Conservation (phyloP, 1,140 invertebrate species). For the Ylistrum balloti region DNA sequence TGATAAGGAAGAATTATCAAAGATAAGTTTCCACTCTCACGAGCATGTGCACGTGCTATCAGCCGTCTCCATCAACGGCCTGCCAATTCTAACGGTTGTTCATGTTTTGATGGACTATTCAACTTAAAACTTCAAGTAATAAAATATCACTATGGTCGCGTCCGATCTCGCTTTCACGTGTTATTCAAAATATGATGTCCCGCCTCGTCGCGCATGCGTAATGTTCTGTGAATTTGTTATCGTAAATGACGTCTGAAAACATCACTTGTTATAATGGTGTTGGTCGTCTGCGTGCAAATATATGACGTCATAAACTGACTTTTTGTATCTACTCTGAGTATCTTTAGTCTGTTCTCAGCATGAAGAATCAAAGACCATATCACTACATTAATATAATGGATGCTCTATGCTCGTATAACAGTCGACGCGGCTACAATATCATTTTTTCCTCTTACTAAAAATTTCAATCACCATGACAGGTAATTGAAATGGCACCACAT, state of each 20-base stretch:
- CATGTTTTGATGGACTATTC: slow-evolving; percentile 34
- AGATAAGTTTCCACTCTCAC: slow-evolving; percentile 27
- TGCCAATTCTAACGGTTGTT: slow-evolving; percentile 38
- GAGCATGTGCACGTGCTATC: neutral
- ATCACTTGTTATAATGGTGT: neutral
- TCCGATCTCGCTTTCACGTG: slow-evolving; percentile 6
- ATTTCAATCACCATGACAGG: neutral
- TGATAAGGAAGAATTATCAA: slow-evolving; percentile 39
- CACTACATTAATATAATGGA: neutral
- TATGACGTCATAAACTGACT: neutral
- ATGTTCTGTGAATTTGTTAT: neutral
- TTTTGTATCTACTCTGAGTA: neutral
- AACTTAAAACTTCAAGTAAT: slow-evolving; percentile 29
- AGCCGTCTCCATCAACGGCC: neutral
- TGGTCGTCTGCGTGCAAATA: neutral
- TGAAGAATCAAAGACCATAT: neutral
- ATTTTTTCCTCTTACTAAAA: neutral
- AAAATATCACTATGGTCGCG: neutral
- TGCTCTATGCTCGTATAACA: neutral
- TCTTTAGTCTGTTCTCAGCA: neutral
- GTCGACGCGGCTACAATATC: no score
- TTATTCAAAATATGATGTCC: neutral
- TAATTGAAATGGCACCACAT: neutral
- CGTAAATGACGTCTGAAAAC: neutral
- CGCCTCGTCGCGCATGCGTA: slow-evolving; percentile 13